Percentiles rank a stretch among this genome's conserved stretches.
These are phyloP conservation scores for Anoplopoma fimbria DNA, from an alignment of 2,113 vertebrate species.

Conservation along the genomic window DNA sequence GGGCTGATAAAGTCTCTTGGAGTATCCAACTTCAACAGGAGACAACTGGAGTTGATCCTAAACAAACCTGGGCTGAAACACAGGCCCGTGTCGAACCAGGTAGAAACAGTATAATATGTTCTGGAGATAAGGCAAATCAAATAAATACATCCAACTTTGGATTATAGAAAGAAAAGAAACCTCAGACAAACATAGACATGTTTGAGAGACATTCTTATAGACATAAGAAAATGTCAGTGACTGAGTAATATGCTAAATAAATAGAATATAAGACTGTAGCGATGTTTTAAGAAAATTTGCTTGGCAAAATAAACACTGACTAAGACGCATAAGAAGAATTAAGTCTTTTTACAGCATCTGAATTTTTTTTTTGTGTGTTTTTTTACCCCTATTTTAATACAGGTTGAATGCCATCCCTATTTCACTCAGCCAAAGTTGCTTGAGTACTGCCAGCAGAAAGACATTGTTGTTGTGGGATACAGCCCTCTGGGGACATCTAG, in stretches of 20 bases:
- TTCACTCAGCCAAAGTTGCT: conserved; percentile 92
- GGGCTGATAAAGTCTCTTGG: conserved; percentile 93
- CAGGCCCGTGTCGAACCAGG: conserved; percentile 94
- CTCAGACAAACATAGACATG: background rate
- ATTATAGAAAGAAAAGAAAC: background rate
- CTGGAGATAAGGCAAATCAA: background rate
- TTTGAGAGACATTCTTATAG: no score
- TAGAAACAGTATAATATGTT: conserved; percentile 47
- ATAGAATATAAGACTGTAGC: background rate
- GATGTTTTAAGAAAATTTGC: background rate
- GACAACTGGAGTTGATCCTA: conserved; percentile 92
- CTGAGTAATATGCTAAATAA: background rate
- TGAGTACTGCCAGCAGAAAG: conserved; percentile 89
- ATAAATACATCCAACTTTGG: background rate
- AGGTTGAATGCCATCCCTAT: conserved; percentile 96
- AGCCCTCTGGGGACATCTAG: conserved; percentile 92
- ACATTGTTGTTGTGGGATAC: conserved; percentile 90
- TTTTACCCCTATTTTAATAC: background rate
- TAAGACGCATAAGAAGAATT: background rate
- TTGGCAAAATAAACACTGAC: background rate
- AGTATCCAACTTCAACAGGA: conserved; percentile 95
- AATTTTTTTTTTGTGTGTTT: no score
- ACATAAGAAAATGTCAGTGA: background rate
- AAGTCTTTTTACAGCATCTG: background rate
- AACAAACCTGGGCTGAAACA: conserved; percentile 94